Base-by-base conservation (phyloP, 2,888 invertebrate species). In the Lasius platythorax region DNA sequence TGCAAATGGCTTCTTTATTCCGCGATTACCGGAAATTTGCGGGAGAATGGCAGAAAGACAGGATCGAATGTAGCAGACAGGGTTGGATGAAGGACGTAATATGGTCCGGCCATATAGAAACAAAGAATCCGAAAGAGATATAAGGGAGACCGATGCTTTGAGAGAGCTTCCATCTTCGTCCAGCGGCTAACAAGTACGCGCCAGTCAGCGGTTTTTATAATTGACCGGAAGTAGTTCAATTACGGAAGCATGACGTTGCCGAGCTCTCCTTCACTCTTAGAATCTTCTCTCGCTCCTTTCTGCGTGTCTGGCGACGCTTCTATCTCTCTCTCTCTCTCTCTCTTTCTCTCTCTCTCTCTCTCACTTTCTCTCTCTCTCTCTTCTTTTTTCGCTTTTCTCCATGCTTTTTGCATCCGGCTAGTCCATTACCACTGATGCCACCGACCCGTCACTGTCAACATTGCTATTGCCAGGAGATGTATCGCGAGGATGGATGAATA, bases 141-240 rank as follows among this genome's bases (percentile, higher is more conserved):
- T 18, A 50, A 50, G 50, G 18, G 8, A 50, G 15, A 46, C 30
- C 30, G 30, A 46, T 53, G 61, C 75, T 46, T 30, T 33, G 64
- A 64, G 76, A 82, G 61, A 74, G 83, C 87, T 90, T 90, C 87
- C 87, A 86, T 90, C 91, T 88, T 87, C 82, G 82, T 86, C 75
- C 82, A 82, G 82, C 83, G 87, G 88, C 89, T 92, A 92, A 89
- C 90, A 88, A 91, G 88, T 89, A 86, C 82, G 61, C 85, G 85
- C 86, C 76, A 91, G 92, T 93, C 93, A 92, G 92, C 92, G 90
- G 89, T 91, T 93, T 92, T 93, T 92, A 91, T 93, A 92, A 93
- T 93, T 92, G 91, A 91, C 91, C 91, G 91, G 90, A 91, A 92
- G 91, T 90, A 88, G 90, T 92, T 92, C 90, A 92, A 92, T 91